These are phyloP conservation scores for Apamea epomidion DNA, from an alignment of 2,888 invertebrate genomes.

Conservation along the genomic window DNA sequence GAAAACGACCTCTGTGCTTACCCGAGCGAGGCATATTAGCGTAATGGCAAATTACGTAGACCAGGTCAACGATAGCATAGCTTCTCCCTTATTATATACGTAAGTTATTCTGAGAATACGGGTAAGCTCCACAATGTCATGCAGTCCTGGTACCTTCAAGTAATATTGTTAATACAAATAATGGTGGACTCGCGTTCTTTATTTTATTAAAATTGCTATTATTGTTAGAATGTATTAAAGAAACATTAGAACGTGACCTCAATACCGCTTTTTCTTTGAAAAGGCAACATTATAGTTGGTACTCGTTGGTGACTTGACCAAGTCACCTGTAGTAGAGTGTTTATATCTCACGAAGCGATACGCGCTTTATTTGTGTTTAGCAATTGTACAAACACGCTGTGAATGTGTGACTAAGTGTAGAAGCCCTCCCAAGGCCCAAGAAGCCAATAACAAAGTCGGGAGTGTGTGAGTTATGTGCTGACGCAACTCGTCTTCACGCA, in stretches of 20 bases:
- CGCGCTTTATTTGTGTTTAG: too few relatives aligned
- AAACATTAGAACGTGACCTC: not conserved
- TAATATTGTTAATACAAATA: constrained; percentile 4
- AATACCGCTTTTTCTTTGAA: not conserved
- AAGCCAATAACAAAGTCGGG: too few relatives aligned
- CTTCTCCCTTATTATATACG: not conserved
- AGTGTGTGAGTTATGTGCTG: too few relatives aligned
- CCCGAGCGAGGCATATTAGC: constrained; percentile 50
- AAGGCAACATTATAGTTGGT: not conserved
- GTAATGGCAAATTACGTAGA: constrained; percentile 54
- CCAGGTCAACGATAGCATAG: constrained; percentile 40
- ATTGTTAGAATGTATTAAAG: not conserved
- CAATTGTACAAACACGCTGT: too few relatives aligned
- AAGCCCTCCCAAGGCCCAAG: too few relatives aligned
- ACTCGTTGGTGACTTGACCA: not conserved
- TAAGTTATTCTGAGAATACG: constrained; percentile 20
- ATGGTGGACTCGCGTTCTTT: not conserved
- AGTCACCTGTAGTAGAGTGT: too few relatives aligned
- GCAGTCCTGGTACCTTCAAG: constrained; percentile 15
- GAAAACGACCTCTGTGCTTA: constrained; percentile 51
- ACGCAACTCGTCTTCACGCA: too few relatives aligned
- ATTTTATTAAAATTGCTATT: not conserved
- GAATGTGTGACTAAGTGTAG: too few relatives aligned
- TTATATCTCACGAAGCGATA: too few relatives aligned
- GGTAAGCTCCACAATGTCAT: constrained; percentile 9